These are phyloP conservation scores for Ernsta delagoae DNA, from an alignment of 2,888 invertebrate species.

Conservation along the genomic window DNA sequence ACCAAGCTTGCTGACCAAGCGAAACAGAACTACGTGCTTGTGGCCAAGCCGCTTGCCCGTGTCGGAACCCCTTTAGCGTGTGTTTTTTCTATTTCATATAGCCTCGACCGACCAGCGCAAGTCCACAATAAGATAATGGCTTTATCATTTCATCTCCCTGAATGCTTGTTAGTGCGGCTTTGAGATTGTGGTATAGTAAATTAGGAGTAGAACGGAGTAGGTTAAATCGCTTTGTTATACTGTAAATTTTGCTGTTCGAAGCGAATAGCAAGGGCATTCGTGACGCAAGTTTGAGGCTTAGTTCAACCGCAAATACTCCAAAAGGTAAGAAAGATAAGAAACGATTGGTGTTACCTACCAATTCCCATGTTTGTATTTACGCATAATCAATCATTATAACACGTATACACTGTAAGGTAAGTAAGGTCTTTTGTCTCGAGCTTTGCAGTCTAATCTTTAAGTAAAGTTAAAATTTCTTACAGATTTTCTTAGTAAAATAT, in stretches of 20 bases:
- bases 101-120: conserved; percentile 48
- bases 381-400: too few species aligned
- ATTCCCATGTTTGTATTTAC: too few species aligned
- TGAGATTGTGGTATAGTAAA: conserved; percentile 18
- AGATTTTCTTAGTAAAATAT: too few species aligned
- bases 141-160: conserved; percentile 44
- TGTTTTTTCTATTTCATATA: conserved; percentile 62
- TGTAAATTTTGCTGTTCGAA: neutral
- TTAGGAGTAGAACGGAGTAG: neutral
- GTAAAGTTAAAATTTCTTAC: too few species aligned
- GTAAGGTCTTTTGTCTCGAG: too few species aligned
- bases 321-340: neutral
- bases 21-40: too few species aligned
- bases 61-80: conserved; percentile 52
- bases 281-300: neutral
- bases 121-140: conserved; percentile 46
- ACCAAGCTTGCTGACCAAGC: too few species aligned
- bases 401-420: too few species aligned
- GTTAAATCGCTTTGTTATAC: neutral
- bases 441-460: too few species aligned
- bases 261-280: neutral
- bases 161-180: conserved; percentile 29
- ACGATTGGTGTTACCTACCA: too few species aligned
- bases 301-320: neutral
- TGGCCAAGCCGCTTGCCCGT: too few species aligned